Conservation (phyloP, 1,140 invertebrate genomes). For the Lordiphosa mommai region DNA sequence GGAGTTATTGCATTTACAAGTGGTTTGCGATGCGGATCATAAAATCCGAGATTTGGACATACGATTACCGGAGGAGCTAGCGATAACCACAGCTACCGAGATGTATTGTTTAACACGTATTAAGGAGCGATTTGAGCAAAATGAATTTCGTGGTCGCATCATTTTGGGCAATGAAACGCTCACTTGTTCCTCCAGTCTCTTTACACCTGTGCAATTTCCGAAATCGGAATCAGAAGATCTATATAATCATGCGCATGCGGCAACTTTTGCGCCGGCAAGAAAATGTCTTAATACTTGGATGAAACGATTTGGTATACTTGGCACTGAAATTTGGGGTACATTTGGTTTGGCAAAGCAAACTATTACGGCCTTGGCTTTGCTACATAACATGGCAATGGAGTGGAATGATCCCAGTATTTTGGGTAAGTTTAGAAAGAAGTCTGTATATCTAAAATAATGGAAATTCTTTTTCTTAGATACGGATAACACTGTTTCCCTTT, state of each 20-base stretch:
- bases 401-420: conserved; percentile 57
- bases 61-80: conserved; percentile 38
- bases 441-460: too few species aligned
- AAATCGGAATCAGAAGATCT: conserved; percentile 46
- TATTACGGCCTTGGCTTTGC: conserved; percentile 57
- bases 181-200: conserved; percentile 46
- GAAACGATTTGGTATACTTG: conserved; percentile 52
- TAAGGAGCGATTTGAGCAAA: conserved; percentile 68
- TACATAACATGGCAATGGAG: conserved; percentile 74
- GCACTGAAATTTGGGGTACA: conserved; percentile 39
- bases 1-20: conserved; percentile 49
- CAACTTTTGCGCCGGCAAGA: conserved; percentile 52
- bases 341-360: conserved; percentile 50
- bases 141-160: conserved; percentile 69
- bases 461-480: conserved; percentile 29
- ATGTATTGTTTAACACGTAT: conserved; percentile 55
- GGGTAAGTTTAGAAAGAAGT: conserved; percentile 7
- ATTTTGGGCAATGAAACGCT: conserved; percentile 52
- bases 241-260: conserved; percentile 52
- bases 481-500: conserved; percentile 18
- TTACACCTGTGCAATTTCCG: conserved; percentile 52
- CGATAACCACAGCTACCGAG: conserved; percentile 26
- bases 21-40: conserved; percentile 58
- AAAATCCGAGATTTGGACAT: conserved; percentile 68
- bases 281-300: conserved; percentile 49